Evolutionary conservation across 2,113 vertebrate species (phyloP), one percentile per base, ranked within the genome.

Genomic region (Dryoscopus gambensis): DNA sequence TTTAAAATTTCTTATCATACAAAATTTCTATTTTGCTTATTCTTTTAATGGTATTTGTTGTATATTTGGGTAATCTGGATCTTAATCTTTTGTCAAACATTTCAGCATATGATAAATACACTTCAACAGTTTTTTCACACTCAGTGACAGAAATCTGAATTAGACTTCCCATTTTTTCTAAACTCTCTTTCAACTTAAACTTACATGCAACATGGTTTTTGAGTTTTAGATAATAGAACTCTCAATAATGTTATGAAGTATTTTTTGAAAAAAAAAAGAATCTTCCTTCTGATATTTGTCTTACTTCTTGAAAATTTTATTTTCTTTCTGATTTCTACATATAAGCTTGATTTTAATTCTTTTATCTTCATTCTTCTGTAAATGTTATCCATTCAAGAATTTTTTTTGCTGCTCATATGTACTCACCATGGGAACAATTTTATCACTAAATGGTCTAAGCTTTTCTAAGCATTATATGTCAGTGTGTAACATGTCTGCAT

Each of bases 21-120:
- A 14, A 65, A 4, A 3, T 25, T 74, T 47, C 28, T 6, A 50
- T 69, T 93, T 60, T 47, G 30, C 5, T 8, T 64, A 18, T 44
- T 39, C 10, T 65, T 83, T 82, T 42, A 46, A 18, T 0, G 0
- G 2, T 7, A 37, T 62, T 73, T 27, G 1, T 11, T 67, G 4
- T 13, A 15, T 70, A 27, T 17, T 47, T 74, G 9, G 2, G 6
- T 68, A 57, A 80, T 59, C 13, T 67, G 25, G 9, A 44, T 57
- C 59, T 68, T 75, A 71, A 39, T 50, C 7, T 62, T 71, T 40
- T 85, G 10, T 50, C 37, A 89, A 84, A 69, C 8, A 84, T 84
- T 90, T 62, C 47, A 84, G 11, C 10, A 23, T 31, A 74, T 20
- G 15, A 22, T 28, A 65, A 65, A 69, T 1, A 2, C 22, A 65